Conservation (phyloP, 2,113 vertebrate genomes). For the Colistium nudipinnis region DNA sequence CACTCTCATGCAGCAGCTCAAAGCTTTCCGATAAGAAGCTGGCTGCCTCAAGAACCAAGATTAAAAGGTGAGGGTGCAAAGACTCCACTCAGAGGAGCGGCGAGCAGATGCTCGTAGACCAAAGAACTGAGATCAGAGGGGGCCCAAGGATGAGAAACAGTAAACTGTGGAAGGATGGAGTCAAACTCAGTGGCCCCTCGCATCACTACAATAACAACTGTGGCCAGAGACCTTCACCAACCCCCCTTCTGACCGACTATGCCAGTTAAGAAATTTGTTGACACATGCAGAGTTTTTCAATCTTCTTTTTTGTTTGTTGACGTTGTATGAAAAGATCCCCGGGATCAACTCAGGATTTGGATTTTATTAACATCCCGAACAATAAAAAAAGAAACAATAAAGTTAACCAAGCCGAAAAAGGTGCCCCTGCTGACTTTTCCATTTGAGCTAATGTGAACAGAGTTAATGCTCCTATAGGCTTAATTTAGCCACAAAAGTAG, state of each 20-base stretch:
- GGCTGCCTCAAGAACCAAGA: constrained; percentile 63
- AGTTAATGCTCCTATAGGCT: constrained; percentile 79
- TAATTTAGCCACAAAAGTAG: constrained; percentile 81
- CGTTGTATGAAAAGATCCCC: constrained; percentile 67
- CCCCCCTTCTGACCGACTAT: constrained; percentile 18
- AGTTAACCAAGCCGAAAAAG: constrained; percentile 79
- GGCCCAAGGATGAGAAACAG: constrained; percentile 50
- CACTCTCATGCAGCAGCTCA: constrained; percentile 69
- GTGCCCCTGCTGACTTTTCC: constrained; percentile 81
- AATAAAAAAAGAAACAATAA: constrained; percentile 80
- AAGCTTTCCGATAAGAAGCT: constrained; percentile 66
- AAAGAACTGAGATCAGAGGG: constrained; percentile 52
- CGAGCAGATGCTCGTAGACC: constrained; percentile 70
- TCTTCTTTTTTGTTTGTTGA: constrained; percentile 69
- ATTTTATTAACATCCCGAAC: constrained; percentile 71
- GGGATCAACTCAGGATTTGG: constrained; percentile 74
- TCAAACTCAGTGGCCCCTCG: constrained; percentile 22
- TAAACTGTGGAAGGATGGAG: constrained; percentile 34
- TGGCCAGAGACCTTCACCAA: constrained; percentile 2
- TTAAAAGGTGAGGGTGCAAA: constrained; percentile 70
- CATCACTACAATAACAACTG: constrained; percentile 20
- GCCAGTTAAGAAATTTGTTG: constrained; percentile 54
- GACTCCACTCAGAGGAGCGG: constrained; percentile 52
- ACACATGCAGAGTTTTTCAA: constrained; percentile 54
- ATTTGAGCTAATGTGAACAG: constrained; percentile 77